A percentile compares a stretch with the other conserved stretches of the same genome.
These are phyloP conservation scores for Anguilla japonica DNA, from an alignment of 2,113 vertebrate species.

Conservation along the genomic window DNA sequence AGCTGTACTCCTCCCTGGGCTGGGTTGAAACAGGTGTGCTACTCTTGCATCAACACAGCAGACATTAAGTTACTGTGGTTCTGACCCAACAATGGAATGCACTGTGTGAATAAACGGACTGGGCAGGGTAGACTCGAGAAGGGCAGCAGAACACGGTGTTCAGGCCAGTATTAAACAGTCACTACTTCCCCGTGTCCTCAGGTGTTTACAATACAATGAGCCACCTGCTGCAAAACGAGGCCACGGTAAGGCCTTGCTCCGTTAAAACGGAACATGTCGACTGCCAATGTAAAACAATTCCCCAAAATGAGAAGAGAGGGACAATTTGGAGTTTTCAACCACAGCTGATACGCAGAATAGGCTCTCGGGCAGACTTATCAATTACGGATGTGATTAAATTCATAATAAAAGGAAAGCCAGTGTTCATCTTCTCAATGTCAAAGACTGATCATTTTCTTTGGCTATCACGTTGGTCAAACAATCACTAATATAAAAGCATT, in stretches of 20 bases:
- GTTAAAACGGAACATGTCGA: neutral
- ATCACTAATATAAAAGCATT: too few relatives aligned
- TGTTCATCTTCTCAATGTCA: neutral
- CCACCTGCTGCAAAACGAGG: neutral
- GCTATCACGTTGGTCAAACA: too few relatives aligned
- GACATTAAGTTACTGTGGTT: neutral
- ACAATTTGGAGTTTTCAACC: neutral
- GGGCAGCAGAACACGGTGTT: neutral
- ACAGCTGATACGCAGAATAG: neutral
- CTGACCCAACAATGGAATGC: slow-evolving; percentile 13
- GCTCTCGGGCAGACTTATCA: neutral
- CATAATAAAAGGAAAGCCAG: neutral
- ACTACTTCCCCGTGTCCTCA: neutral
- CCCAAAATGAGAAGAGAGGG: neutral
- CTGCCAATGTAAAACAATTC: neutral
- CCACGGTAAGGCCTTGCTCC: neutral
- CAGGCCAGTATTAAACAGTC: neutral
- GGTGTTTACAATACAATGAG: neutral
- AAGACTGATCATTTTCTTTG: neutral
- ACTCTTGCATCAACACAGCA: neutral
- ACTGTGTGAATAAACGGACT: neutral
- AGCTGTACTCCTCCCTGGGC: neutral
- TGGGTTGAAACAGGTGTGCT: neutral
- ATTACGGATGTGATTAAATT: neutral
- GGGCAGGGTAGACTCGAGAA: neutral